phyloP scores from a whole-genome alignment of 1,140 invertebrate genomes.

The Penaeus indicus region DNA sequence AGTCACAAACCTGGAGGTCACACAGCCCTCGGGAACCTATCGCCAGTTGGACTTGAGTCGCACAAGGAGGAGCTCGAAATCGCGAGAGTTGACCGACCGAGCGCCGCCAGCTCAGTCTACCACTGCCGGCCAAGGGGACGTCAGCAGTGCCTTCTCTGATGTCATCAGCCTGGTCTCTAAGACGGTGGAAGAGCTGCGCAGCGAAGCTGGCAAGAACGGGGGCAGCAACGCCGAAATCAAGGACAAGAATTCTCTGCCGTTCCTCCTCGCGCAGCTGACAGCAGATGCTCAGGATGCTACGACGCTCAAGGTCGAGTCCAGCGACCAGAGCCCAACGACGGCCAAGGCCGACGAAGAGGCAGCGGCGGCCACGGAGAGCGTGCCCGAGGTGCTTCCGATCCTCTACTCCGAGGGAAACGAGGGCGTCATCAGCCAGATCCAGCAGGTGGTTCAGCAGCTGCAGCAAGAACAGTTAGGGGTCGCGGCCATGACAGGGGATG shows the following conservation, averaged over 20 bases:
- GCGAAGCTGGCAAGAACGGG: not conserved
- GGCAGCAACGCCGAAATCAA: not conserved
- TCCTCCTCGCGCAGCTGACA: too few species aligned
- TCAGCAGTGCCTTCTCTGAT: conserved; percentile 28
- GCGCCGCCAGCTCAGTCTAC: too few species aligned
- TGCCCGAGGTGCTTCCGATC: not conserved
- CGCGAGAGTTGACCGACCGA: too few species aligned
- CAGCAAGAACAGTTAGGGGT: conserved; percentile 32
- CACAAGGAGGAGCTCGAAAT: too few species aligned
- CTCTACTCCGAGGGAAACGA: conserved; percentile 39
- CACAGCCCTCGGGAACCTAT: too few species aligned
- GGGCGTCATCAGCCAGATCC: conserved; percentile 49
- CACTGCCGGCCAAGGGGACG: not conserved
- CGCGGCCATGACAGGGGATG: too few species aligned
- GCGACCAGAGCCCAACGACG: not conserved
- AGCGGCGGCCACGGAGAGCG: not conserved
- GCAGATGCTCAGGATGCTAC: too few species aligned
- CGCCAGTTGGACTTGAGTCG: too few species aligned
- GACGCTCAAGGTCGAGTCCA: not conserved
- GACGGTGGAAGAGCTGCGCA: conserved; percentile 34
- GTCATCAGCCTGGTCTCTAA: conserved; percentile 39
- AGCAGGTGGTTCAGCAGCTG: conserved; percentile 42
- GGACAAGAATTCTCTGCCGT: conserved; percentile 23
- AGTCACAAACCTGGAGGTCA: too few species aligned
- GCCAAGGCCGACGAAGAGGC: not conserved